Evolutionary conservation across 2,113 vertebrate species (phyloP).

Genomic region (Callopanchax toddi): DNA sequence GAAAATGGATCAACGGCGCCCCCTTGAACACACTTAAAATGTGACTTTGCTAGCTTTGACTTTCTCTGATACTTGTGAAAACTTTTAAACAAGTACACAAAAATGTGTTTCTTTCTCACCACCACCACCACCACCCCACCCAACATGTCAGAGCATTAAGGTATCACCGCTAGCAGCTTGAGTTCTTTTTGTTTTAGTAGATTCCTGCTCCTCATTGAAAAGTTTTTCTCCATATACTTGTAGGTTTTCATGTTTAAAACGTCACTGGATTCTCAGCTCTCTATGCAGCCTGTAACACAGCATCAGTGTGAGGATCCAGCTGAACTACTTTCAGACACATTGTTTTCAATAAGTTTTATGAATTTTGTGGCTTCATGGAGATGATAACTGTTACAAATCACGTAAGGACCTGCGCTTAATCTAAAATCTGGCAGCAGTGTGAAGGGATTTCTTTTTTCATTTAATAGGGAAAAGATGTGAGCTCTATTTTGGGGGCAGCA

Average conservation of each 20-base stretch:
- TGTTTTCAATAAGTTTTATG: slow-evolving; percentile 21
- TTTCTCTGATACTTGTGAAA: no score
- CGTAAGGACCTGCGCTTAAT: slow-evolving; percentile 46
- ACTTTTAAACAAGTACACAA: no score
- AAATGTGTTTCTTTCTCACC: no score
- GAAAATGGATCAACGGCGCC: no score
- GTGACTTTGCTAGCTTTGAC: no score
- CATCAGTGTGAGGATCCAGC: slow-evolving; percentile 1
- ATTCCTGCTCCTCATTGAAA: not conserved
- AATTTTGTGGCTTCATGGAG: slow-evolving; percentile 33
- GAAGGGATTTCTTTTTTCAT: slow-evolving; percentile 32
- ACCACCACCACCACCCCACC: no score
- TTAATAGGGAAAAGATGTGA: slow-evolving; percentile 56
- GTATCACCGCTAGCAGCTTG: no score
- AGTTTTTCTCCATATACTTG: not conserved
- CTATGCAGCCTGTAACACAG: not conserved
- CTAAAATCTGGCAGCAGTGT: slow-evolving; percentile 32
- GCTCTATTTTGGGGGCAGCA: slow-evolving; percentile 29
- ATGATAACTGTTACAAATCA: slow-evolving; percentile 40
- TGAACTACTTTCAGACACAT: not conserved
- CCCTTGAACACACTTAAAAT: no score
- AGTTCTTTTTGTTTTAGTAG: not conserved
- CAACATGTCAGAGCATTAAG: no score
- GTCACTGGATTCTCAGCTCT: slow-evolving; percentile 1
- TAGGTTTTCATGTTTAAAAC: not conserved